Evolutionary conservation across 2,113 vertebrate genomes (phyloP).

Genomic region (Notarius lentiginosus): DNA sequence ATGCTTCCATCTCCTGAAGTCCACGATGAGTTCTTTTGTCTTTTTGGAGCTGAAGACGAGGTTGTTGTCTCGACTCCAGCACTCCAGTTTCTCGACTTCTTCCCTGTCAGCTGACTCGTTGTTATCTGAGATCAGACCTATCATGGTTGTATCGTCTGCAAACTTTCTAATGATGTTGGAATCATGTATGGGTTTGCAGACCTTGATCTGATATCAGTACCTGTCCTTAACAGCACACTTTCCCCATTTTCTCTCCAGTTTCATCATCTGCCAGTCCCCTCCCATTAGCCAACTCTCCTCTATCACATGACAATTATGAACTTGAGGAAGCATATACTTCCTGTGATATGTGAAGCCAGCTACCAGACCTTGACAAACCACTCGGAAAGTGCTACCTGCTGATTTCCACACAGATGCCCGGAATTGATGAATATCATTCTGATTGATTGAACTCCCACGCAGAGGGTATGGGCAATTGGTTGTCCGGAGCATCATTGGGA

Average conservation of each 20-base stretch:
- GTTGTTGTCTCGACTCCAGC: no score
- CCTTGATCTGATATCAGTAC: no score
- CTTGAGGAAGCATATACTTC: neutral
- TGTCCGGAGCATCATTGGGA: neutral
- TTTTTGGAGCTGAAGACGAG: no score
- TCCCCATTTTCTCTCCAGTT: neutral
- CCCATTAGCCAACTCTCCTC: neutral
- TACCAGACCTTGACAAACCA: neutral
- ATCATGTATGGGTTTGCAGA: no score
- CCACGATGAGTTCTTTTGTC: no score
- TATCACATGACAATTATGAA: neutral
- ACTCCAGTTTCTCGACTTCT: no score
- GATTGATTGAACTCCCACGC: neutral
- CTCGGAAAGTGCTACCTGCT: neutral
- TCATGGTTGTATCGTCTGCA: no score
- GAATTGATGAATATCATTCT: neutral
- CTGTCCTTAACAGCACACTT: neutral
- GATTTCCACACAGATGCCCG: neutral
- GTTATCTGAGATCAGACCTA: no score
- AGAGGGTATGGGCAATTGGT: neutral
- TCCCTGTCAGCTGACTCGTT: no score
- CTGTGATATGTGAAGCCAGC: neutral
- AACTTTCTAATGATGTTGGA: no score
- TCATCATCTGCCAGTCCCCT: neutral
- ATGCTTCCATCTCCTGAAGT: no score